phyloP scores from a whole-genome alignment of 2,888 invertebrate genomes.

The Drosophila formosana region DNA sequence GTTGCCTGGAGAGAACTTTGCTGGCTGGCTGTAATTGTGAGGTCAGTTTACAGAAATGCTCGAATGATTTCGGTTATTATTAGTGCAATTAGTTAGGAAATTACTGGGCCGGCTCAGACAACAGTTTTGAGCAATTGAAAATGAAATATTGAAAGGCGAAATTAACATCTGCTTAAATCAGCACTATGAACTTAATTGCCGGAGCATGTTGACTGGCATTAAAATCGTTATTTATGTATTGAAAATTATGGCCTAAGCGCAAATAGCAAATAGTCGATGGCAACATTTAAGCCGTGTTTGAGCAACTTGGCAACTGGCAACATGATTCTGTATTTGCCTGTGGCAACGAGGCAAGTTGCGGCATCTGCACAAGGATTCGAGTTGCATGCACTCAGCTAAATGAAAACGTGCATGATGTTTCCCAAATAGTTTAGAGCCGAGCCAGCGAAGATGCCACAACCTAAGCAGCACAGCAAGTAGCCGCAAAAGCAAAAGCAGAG shows the following conservation, averaged over 20 bases:
- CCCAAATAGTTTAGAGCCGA: conserved; percentile 68
- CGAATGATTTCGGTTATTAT: conserved; percentile 51
- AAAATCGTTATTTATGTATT: conserved; percentile 45
- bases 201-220: conserved; percentile 20
- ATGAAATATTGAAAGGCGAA: conserved; percentile 46
- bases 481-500: conserved; percentile 44
- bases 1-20: conserved; percentile 25
- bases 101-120: conserved; percentile 24
- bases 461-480: conserved; percentile 45
- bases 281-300: conserved; percentile 33
- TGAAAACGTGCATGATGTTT: conserved; percentile 76
- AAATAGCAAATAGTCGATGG: not conserved
- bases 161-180: conserved; percentile 38
- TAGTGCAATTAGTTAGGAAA: conserved; percentile 66
- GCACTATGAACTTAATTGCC: conserved; percentile 34
- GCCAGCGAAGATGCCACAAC: conserved; percentile 35
- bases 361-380: conserved; percentile 21
- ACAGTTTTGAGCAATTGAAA: conserved; percentile 39
- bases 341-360: conserved; percentile 9
- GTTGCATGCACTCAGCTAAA: conserved; percentile 78
- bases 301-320: conserved; percentile 26
- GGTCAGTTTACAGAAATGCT: conserved; percentile 44
- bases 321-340: conserved; percentile 35
- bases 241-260: conserved; percentile 30
- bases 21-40: conserved; percentile 44